These are phyloP conservation scores for Anguilla anguilla DNA, from an alignment of 2,797 vertebrate species.

Conservation along the genomic window DNA sequence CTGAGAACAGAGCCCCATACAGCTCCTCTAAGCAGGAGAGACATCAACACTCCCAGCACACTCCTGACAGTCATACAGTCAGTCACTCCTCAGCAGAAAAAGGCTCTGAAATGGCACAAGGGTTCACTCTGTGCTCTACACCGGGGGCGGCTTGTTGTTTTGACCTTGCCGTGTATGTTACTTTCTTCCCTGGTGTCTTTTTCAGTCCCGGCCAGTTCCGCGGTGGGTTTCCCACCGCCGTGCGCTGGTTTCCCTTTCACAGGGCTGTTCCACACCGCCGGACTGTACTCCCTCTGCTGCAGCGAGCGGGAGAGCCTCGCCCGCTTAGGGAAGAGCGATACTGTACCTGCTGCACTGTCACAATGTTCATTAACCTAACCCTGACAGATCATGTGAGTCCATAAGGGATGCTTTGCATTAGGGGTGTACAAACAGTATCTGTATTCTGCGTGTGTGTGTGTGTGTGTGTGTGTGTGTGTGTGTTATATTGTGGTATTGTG, in stretches of 20 bases:
- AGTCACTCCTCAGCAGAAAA: neutral
- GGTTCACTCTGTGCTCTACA: neutral
- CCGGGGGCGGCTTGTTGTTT: neutral
- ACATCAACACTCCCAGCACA: neutral
- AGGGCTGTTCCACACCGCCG: neutral
- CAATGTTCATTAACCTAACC: neutral
- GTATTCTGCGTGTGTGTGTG: neutral
- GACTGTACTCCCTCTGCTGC: neutral
- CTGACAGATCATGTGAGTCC: neutral
- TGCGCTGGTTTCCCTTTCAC: neutral
- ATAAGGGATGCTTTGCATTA: neutral
- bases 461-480: too few relatives aligned
- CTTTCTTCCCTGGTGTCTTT: conserved; percentile 10
- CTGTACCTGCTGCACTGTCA: neutral
- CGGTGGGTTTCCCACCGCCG: neutral
- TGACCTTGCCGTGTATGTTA: neutral
- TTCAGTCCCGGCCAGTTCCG: neutral
- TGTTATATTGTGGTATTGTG: too few relatives aligned
- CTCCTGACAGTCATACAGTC: neutral
- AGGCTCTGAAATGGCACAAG: neutral
- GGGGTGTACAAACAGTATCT: neutral
- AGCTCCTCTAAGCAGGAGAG: neutral
- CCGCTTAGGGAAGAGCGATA: neutral
- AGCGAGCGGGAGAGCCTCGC: conserved; percentile 1
- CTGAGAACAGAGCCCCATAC: neutral